phyloP scores from a whole-genome alignment of 2,113 vertebrate genomes.

The Epinephelus lanceolatus region DNA sequence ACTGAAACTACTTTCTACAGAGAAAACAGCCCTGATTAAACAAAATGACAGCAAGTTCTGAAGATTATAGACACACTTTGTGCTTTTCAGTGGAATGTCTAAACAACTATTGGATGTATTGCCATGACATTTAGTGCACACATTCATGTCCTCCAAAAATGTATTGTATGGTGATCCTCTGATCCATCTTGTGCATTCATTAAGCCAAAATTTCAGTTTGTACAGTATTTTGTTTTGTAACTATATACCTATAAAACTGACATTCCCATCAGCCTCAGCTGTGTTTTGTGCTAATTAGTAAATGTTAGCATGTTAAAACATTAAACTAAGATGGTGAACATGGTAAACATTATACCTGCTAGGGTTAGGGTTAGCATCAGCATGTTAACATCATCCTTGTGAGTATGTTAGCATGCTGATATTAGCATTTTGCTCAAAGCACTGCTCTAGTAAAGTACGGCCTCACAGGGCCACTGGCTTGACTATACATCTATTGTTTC shows the following conservation, averaged over 20 bases:
- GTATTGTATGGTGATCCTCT: background rate
- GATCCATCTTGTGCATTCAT: background rate
- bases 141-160: background rate
- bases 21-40: conserved; percentile 5
- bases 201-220: background rate
- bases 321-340: too few species aligned
- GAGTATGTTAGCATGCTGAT: too few species aligned
- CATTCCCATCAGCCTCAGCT: background rate
- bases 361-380: too few species aligned
- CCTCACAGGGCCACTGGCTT: background rate
- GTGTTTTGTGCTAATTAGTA: too few species aligned
- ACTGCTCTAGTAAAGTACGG: background rate
- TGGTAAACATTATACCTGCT: too few species aligned
- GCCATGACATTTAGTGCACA: background rate
- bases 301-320: too few species aligned
- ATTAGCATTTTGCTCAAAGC: background rate
- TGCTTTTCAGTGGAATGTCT: background rate
- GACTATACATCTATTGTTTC: background rate
- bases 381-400: background rate
- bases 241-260: background rate
- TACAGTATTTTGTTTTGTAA: background rate
- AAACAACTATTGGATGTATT: background rate
- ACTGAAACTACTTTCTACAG: background rate
- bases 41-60: background rate
- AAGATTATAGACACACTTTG: background rate